Evolutionary conservation across 2,113 vertebrate genomes (phyloP).

Genomic region (Sinocyclocheilus anophthalmus): DNA sequence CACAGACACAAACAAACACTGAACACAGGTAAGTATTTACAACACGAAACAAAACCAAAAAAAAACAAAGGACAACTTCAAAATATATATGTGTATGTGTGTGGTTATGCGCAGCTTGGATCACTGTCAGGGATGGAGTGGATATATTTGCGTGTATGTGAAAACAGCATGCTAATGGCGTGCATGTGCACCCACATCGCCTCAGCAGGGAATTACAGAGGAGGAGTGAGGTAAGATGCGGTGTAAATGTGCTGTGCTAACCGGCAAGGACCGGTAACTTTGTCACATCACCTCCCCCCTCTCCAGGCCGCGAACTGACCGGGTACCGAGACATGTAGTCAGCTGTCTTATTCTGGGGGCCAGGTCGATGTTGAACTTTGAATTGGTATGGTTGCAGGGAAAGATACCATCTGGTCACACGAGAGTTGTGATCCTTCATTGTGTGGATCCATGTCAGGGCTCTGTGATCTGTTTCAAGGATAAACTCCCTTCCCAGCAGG

Average conservation of each 20-base stretch:
- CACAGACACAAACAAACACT: neutral
- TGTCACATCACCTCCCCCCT: neutral
- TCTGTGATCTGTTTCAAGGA: neutral
- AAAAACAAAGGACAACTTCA: neutral
- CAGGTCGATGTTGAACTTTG: neutral
- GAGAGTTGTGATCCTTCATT: neutral
- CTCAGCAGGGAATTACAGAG: neutral
- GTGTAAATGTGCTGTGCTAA: neutral
- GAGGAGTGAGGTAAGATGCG: neutral
- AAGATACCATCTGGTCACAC: neutral
- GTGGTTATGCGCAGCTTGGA: neutral
- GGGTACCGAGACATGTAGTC: too few relatives aligned
- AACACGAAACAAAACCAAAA: too few relatives aligned
- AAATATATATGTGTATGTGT: neutral
- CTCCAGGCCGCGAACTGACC: too few relatives aligned
- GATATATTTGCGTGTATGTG: neutral
- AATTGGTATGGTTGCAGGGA: neutral
- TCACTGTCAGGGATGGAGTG: neutral
- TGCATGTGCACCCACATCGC: neutral
- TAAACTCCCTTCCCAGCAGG: neutral
- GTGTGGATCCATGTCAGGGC: neutral
- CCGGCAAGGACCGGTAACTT: neutral
- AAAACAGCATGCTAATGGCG: neutral
- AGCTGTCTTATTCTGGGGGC: too few relatives aligned
- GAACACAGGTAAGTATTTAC: neutral